Conservation (phyloP, 2,113 vertebrate species). For the Aythya baeri region DNA sequence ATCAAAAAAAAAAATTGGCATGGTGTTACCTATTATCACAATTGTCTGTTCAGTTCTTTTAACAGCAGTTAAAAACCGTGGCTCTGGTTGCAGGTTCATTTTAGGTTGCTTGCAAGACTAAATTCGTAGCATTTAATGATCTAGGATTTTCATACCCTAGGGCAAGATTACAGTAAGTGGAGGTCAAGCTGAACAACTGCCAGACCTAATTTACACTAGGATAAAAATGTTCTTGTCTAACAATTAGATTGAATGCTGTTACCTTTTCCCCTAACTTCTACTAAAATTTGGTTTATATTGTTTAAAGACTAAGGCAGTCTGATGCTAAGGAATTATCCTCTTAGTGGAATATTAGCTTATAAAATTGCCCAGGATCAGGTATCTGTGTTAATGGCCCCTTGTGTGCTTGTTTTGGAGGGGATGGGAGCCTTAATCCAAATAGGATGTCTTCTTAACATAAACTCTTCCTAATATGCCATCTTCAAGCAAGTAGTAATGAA, state of each 20-base stretch:
- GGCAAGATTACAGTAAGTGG: slow-evolving; percentile 58
- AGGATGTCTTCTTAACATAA: not conserved
- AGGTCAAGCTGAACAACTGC: slow-evolving; percentile 60
- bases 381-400: not conserved
- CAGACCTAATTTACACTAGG: slow-evolving; percentile 49
- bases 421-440: not conserved
- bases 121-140: slow-evolving; percentile 62
- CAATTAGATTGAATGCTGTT: slow-evolving; percentile 40
- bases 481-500: not conserved
- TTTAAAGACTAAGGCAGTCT: not conserved
- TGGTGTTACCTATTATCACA: not conserved
- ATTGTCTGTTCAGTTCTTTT: not conserved
- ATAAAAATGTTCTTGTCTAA: slow-evolving; percentile 55
- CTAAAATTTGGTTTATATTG: not conserved
- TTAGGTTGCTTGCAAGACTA: slow-evolving; percentile 51
- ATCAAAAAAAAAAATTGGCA: not conserved
- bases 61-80: not conserved
- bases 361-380: not conserved
- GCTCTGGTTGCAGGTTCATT: slow-evolving; percentile 13
- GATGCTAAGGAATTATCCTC: not conserved
- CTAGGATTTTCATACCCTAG: slow-evolving; percentile 62
- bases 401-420: not conserved
- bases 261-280: not conserved
- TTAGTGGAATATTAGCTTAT: not conserved
- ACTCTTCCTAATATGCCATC: not conserved